A percentile compares a stretch with the other conserved stretches of the same genome.
These are phyloP conservation scores for Nyctibius bracteatus DNA, from an alignment of 2,113 vertebrate species.

Conservation along the genomic window DNA sequence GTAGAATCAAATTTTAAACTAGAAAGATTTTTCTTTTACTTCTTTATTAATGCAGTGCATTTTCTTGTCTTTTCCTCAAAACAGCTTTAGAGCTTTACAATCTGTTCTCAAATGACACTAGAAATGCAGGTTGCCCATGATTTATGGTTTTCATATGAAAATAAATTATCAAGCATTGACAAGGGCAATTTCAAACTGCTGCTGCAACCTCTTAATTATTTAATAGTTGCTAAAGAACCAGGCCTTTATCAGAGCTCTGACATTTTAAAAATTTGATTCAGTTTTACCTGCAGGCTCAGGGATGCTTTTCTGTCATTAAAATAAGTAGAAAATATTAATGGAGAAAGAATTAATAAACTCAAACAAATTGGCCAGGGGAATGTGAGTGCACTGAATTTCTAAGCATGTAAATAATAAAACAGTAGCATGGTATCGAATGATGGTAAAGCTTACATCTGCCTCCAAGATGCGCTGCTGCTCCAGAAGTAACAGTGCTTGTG, in stretches of 20 bases:
- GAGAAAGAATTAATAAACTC: neutral
- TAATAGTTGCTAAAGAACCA: slow-evolving; percentile 17
- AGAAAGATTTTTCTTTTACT: neutral
- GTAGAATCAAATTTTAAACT: neutral
- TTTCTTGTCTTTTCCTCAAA: neutral
- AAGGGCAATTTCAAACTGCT: neutral
- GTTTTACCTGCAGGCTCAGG: neutral
- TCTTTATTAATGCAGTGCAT: neutral
- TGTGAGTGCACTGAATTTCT: neutral
- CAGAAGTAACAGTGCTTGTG: neutral
- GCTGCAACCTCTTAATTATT: slow-evolving; percentile 37
- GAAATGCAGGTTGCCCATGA: neutral
- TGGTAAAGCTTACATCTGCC: neutral
- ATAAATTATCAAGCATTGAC: neutral
- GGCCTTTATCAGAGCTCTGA: neutral
- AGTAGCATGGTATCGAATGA: neutral
- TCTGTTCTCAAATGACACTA: neutral
- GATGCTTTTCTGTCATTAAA: neutral
- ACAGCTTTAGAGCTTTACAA: neutral
- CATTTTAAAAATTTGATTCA: neutral
- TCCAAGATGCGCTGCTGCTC: neutral
- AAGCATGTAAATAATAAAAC: neutral
- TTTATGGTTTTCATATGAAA: neutral
- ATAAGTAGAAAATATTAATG: neutral
- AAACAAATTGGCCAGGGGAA: neutral